These are phyloP conservation scores for Cochlearius cochlearius DNA, from an alignment of 2,113 vertebrate species.

Conservation along the genomic window DNA sequence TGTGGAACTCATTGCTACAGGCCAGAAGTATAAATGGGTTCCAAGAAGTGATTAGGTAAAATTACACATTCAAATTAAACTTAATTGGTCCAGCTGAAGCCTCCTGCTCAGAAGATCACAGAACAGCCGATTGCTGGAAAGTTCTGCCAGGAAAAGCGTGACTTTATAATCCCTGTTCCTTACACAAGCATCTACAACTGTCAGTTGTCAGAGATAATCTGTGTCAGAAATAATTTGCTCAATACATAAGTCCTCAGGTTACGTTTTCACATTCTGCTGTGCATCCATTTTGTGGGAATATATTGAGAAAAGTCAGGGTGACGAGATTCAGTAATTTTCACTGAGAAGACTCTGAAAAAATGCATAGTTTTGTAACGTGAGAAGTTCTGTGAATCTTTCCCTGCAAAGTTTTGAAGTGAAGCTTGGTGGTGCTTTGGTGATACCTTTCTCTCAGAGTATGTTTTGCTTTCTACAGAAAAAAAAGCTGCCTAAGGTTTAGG, in stretches of 20 bases:
- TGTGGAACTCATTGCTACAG: not conserved
- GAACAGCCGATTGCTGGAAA: constrained; percentile 36
- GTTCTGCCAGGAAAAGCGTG: not conserved
- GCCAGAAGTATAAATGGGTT: not conserved
- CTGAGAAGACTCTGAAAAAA: not conserved
- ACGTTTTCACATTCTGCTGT: not conserved
- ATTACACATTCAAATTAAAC: constrained; percentile 9
- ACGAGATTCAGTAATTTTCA: not conserved
- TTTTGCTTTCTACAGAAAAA: not conserved
- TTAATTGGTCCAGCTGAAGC: constrained; percentile 16
- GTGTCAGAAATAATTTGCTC: constrained; percentile 38
- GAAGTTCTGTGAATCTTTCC: not conserved
- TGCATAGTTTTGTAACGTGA: not conserved
- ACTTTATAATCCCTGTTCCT: constrained; percentile 28
- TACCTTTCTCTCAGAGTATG: not conserved
- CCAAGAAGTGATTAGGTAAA: constrained; percentile 31
- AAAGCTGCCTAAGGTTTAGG: not conserved
- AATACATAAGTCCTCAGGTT: not conserved
- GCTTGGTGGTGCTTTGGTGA: not conserved
- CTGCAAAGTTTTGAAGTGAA: not conserved
- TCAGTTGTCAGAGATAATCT: constrained; percentile 29
- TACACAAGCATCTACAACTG: not conserved
- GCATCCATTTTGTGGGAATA: not conserved
- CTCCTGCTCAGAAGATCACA: constrained; percentile 23
- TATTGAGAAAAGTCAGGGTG: not conserved